A percentile compares a stretch with the other conserved stretches of the same genome.
These are phyloP conservation scores for Drosophila saltans DNA, from an alignment of 1,140 invertebrate genomes.

Conservation along the genomic window DNA sequence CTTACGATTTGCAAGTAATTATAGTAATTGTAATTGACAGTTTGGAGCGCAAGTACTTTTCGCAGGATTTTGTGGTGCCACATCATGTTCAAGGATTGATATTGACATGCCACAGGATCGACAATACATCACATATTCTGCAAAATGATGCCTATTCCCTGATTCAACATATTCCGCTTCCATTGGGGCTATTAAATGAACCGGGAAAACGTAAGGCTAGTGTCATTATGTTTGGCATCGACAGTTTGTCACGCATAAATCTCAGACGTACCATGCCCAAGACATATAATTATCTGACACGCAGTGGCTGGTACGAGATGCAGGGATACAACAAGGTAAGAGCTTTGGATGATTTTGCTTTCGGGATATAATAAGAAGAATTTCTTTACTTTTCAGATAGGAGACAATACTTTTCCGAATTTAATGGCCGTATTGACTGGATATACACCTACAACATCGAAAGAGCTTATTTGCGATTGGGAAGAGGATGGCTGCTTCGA, in stretches of 20 bases:
- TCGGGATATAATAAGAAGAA: not conserved
- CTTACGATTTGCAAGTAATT: not conserved
- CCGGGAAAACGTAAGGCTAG: slow-evolving; percentile 48
- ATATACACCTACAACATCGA: slow-evolving; percentile 83
- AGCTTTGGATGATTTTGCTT: too few relatives aligned
- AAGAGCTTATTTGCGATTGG: slow-evolving; percentile 84
- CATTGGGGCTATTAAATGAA: not conserved
- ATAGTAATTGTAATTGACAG: slow-evolving; percentile 7
- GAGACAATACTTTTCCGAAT: slow-evolving; percentile 93
- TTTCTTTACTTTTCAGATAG: slow-evolving; percentile 83
- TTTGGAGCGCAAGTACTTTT: slow-evolving; percentile 47
- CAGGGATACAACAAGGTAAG: slow-evolving; percentile 71
- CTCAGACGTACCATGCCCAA: slow-evolving; percentile 75
- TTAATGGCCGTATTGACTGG: slow-evolving; percentile 90
- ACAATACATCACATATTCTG: slow-evolving; percentile 45
- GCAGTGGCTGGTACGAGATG: slow-evolving; percentile 58
- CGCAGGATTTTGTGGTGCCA: slow-evolving; percentile 54
- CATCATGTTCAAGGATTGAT: slow-evolving; percentile 53
- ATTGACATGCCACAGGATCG: slow-evolving; percentile 44
- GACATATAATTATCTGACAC: slow-evolving; percentile 50
- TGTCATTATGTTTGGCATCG: slow-evolving; percentile 70
- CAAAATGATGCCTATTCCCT: slow-evolving; percentile 51
- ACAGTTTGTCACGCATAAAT: slow-evolving; percentile 75
- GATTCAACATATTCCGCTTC: slow-evolving; percentile 31
- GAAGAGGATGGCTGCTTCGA: slow-evolving; percentile 83